Evolutionary conservation across 2,888 invertebrate genomes (phyloP), one percentile per base, ranked within the genome.

Genomic region (Drymonia ruficornis): DNA sequence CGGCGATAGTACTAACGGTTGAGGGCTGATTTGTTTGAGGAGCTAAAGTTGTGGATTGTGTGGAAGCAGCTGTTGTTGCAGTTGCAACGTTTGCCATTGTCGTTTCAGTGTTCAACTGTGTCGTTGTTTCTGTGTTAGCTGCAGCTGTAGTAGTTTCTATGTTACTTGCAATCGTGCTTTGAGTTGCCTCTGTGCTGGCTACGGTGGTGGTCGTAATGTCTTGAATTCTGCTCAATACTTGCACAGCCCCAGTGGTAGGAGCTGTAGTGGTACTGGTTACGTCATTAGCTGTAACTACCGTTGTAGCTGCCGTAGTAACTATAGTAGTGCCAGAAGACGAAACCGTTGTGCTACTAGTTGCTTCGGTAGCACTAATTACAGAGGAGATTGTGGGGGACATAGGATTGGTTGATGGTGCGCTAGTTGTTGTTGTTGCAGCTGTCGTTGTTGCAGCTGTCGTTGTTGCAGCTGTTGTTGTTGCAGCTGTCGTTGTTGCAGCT

Each of bases 1-100:
- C 78, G 54, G 73, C 69, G 63, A 75, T 61, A 70, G 70, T 72
- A 71, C 76, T 73, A 70, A 70, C 71, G 64, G 80, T 78, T 67
- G 79, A 80, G 65, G 76, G 73, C 70, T 70, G 74, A 69, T 77
- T 74, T 63, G 65, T 80, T 59, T 62, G 49, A 59, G 69, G 49
- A 53, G 64, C 66, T 50, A 62, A 65, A 49, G 69, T 74, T 53
- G 79, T 76, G 13, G 76, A 71, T 53, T 78, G 76, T 31, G 70
- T 67, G 61, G 70, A 65, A 48, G 65, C 74, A 57, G 15, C 45
- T 28, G 76, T 65, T 55, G 72, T 76, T 40, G 78, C 78, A 40
- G 59, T 63, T 53, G 72, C 71, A 55, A 63, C 53, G 52, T 65
- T 58, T 36, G 62, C 50, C 55, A 76, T 79, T 47, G 75, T 80